A percentile compares a stretch with the other conserved stretches of the same genome.
Evolutionary conservation across 2,888 invertebrate genomes (phyloP).

Genomic region (Teleogryllus oceanicus): DNA sequence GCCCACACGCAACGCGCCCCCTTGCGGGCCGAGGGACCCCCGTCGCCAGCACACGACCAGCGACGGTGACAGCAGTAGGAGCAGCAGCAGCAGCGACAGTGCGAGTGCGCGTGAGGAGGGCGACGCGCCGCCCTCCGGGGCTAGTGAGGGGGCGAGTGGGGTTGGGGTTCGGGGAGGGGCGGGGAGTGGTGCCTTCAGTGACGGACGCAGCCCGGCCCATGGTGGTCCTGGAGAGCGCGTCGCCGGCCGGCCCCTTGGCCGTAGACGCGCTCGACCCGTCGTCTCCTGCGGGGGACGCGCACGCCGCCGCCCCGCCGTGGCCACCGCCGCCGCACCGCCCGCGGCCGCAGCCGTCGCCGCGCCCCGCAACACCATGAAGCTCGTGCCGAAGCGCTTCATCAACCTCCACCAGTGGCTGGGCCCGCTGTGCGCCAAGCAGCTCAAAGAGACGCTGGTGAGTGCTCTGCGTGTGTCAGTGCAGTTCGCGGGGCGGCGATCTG

Average conservation of each 20-base stretch:
- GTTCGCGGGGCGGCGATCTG: neutral
- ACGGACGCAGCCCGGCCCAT: constrained; percentile 45
- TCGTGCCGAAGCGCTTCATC: constrained; percentile 85
- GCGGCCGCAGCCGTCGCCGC: constrained; percentile 53
- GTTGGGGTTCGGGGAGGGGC: constrained; percentile 41
- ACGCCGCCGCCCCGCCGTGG: constrained; percentile 39
- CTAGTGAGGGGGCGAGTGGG: constrained; percentile 42
- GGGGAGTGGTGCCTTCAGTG: neutral
- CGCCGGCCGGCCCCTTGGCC: constrained; percentile 33
- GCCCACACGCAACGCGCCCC: too few relatives aligned
- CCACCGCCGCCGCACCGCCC: neutral
- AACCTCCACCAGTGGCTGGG: constrained; percentile 88
- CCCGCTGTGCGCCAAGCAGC: constrained; percentile 54
- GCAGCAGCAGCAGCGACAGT: neutral
- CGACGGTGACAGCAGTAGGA: too few relatives aligned
- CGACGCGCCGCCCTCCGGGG: constrained; percentile 45
- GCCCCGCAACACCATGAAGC: constrained; percentile 64
- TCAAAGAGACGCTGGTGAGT: constrained; percentile 51
- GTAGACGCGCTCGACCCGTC: constrained; percentile 34
- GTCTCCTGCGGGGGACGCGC: constrained; percentile 33
- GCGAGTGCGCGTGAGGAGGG: neutral
- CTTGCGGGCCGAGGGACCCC: too few relatives aligned
- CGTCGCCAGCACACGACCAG: too few relatives aligned
- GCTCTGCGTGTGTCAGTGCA: neutral
- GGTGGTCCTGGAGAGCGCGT: constrained; percentile 64